Evolutionary conservation across 2,888 invertebrate genomes (phyloP), one percentile per base, ranked within the genome.

Genomic region (Cabera pusaria): DNA sequence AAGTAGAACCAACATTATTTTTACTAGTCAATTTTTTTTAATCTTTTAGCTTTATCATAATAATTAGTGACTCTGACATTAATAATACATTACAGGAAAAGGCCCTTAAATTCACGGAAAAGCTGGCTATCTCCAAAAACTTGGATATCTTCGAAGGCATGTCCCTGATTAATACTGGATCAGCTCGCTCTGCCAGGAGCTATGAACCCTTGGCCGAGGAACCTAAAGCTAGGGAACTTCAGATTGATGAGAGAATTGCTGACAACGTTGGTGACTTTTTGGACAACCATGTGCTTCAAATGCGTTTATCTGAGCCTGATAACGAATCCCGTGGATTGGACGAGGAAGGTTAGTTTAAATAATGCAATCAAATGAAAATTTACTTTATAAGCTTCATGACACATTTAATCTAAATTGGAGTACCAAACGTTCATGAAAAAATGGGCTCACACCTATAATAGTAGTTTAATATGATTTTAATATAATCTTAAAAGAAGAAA

Each of bases 31-130:
- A n/a, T n/a, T n/a, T n/a, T n/a, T n/a, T n/a, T n/a, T n/a, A n/a
- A n/a, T n/a, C n/a, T n/a, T n/a, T n/a, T n/a, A n/a, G n/a, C n/a
- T n/a, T n/a, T n/a, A n/a, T n/a, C n/a, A n/a, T n/a, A n/a, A n/a
- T n/a, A n/a, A n/a, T n/a, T n/a, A n/a, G n/a, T n/a, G n/a, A n/a
- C n/a, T n/a, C n/a, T n/a, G n/a, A n/a, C n/a, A n/a, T n/a, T n/a
- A n/a, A n/a, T n/a, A n/a, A 12, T 44, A 51, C 33, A 33, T 74
- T 69, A 7, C 82, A 92, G 92, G 91, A 92, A 89, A 85, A 92
- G 56, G 91, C 92, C 4, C 65, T 92, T 9, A 90, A 90, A 54
- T 88, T 90, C 52, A 90, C 93, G 20, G 92, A 92, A 55, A 78
- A 79, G 22, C 79, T 92, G 3, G 90, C 92, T 0, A 84, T 90